Percentiles rank a stretch among this genome's conserved stretches.
Evolutionary conservation across 1,140 invertebrate genomes (phyloP).

Genomic region (Conus ventricosus): DNA sequence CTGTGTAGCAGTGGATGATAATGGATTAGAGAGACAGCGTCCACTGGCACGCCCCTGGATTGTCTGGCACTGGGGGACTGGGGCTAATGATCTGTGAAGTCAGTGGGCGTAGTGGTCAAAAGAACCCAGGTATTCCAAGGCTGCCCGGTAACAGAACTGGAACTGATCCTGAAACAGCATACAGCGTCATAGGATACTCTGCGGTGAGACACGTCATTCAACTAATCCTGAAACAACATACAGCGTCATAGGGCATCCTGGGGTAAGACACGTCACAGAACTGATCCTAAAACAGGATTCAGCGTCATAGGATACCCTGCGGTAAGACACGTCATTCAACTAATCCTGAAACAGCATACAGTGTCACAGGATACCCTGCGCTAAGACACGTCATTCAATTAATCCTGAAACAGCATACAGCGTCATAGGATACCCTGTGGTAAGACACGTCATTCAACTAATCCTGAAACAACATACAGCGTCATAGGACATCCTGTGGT

Average conservation of each 20-base stretch:
- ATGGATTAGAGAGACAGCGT: no score
- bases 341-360: conserved; percentile 86
- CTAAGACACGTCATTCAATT: conserved; percentile 84
- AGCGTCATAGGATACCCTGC: neutral
- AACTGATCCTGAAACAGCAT: conserved; percentile 91
- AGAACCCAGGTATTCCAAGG: conserved; percentile 89
- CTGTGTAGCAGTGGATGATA: no score
- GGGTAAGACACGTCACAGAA: conserved; percentile 77
- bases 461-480: conserved; percentile 81
- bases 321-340: conserved; percentile 77
- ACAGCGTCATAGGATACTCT: neutral
- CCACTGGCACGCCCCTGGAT: no score
- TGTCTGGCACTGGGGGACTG: no score
- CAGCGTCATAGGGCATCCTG: no score
- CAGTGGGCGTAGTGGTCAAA: conserved; percentile 75
- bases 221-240: conserved; percentile 89
- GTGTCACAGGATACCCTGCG: no score
- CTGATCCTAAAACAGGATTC: conserved; percentile 85
- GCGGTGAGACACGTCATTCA: no score
- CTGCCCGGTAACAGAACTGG: conserved; percentile 98
- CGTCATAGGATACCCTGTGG: no score
- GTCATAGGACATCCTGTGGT: no score
- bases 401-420: conserved; percentile 83
- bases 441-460: conserved; percentile 82
- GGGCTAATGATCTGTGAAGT: neutral